Conservation (phyloP, 2,113 vertebrate genomes). For the Probosciger aterrimus region DNA sequence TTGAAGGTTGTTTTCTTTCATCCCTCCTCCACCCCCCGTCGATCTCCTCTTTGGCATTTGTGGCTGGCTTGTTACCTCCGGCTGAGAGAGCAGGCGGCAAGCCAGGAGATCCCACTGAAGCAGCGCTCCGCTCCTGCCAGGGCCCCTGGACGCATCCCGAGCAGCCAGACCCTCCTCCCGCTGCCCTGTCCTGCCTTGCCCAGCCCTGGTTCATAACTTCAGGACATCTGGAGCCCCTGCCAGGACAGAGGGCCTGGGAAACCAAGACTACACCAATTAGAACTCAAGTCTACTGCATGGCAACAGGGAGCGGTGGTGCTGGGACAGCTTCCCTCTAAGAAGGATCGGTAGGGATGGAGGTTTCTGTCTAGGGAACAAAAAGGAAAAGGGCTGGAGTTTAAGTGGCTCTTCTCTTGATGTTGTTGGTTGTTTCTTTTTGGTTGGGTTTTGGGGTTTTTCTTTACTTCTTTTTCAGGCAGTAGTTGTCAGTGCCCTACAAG, state of each 20-base stretch:
- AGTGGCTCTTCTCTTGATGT: neutral
- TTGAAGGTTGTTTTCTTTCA: conserved; percentile 7
- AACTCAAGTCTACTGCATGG: neutral
- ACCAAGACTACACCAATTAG: neutral
- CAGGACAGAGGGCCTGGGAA: neutral
- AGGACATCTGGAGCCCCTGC: neutral
- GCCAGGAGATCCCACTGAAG: neutral
- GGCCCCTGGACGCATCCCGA: neutral
- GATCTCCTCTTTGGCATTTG: neutral
- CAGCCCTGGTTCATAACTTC: neutral
- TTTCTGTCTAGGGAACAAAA: neutral
- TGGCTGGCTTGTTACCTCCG: neutral
- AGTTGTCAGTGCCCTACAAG: neutral
- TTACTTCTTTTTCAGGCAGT: no score
- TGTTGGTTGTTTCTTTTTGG: no score
- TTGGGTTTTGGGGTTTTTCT: fast-evolving
- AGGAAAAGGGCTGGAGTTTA: neutral
- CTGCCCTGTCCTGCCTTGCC: neutral
- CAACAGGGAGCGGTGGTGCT: fast-evolving
- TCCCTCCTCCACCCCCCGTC: neutral
- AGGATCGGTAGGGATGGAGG: neutral
- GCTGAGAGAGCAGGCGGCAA: neutral
- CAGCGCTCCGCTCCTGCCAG: neutral
- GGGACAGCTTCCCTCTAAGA: fast-evolving
- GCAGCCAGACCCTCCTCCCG: neutral